Evolutionary conservation across 2,888 invertebrate genomes (phyloP).

Genomic region (Marronus borbonicus): DNA sequence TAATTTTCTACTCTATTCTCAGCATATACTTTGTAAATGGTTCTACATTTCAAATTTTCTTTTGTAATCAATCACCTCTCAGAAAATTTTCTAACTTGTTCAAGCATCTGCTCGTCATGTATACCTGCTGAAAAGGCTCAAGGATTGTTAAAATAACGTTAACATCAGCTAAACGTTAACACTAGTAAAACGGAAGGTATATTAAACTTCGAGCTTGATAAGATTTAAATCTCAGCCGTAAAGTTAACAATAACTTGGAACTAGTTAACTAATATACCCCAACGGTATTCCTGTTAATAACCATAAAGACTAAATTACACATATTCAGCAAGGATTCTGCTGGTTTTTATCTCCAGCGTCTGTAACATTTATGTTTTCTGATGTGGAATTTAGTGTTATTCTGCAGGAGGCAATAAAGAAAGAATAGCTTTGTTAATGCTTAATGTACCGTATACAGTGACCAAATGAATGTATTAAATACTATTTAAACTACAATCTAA

Average conservation of each 20-base stretch:
- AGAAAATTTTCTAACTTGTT: too few species aligned
- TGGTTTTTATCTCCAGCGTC: neutral
- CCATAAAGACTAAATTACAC: slow-evolving; percentile 34
- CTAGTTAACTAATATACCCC: neutral
- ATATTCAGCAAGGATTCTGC: slow-evolving; percentile 6
- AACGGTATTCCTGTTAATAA: slow-evolving; percentile 31
- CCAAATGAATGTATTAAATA: too few species aligned
- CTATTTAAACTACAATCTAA: too few species aligned
- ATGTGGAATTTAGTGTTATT: neutral
- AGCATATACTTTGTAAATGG: too few species aligned
- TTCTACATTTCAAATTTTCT: too few species aligned
- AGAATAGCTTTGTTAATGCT: neutral
- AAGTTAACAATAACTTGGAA: slow-evolving; percentile 19
- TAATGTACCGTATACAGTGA: too few species aligned
- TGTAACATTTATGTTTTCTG: neutral
- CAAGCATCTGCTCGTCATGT: too few species aligned
- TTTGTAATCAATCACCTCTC: too few species aligned
- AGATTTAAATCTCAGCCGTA: slow-evolving; percentile 37
- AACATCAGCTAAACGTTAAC: too few species aligned
- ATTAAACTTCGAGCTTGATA: slow-evolving; percentile 3
- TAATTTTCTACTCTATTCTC: too few species aligned
- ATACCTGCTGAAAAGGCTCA: too few species aligned
- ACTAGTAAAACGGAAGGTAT: too few species aligned
- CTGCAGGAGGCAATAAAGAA: neutral
- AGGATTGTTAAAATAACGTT: neutral